A percentile compares a stretch with the other conserved stretches of the same genome.
Evolutionary conservation across 2,113 vertebrate genomes (phyloP).

Genomic region (Thermophis baileyi): DNA sequence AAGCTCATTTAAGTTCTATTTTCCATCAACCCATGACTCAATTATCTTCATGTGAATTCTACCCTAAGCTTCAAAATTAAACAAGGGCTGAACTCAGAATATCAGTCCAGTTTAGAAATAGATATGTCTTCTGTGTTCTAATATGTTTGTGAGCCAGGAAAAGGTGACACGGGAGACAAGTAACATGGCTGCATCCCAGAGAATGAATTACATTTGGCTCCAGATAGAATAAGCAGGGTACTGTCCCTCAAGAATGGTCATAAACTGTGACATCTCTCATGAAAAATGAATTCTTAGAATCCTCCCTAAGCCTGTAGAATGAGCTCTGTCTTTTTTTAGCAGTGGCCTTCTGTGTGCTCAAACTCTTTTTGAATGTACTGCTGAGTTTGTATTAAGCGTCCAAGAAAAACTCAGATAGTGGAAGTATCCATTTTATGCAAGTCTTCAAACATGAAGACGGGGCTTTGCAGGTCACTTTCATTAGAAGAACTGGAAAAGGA

Average conservation of each 20-base stretch:
- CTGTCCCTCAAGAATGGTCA: conserved; percentile 49
- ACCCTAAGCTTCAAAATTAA: not conserved
- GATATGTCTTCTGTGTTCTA: not conserved
- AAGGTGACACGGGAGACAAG: not conserved
- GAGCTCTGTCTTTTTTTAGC: conserved; percentile 52
- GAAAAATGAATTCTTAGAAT: conserved; percentile 47
- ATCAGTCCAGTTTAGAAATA: not conserved
- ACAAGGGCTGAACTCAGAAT: not conserved
- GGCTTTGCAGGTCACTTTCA: not conserved
- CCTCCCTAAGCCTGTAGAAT: conserved; percentile 46
- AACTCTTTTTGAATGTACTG: conserved; percentile 37
- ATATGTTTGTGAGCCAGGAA: fast-evolving
- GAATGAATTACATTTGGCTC: not conserved
- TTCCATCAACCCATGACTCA: not conserved
- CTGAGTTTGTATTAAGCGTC: conserved; percentile 21
- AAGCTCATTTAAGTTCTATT: not conserved
- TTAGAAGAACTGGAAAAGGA: not conserved
- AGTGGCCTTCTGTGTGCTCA: conserved; percentile 17
- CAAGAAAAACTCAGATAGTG: conserved; percentile 14
- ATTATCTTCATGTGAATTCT: not conserved
- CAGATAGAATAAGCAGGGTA: conserved; percentile 28
- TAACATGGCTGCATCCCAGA: not conserved
- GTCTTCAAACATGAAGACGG: conserved; percentile 7
- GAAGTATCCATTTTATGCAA: not conserved
- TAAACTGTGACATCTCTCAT: conserved; percentile 18